Evolutionary conservation across 2,888 invertebrate species (phyloP), one percentile per base, ranked within the genome.

Genomic region (Orchesellides sinensis): DNA sequence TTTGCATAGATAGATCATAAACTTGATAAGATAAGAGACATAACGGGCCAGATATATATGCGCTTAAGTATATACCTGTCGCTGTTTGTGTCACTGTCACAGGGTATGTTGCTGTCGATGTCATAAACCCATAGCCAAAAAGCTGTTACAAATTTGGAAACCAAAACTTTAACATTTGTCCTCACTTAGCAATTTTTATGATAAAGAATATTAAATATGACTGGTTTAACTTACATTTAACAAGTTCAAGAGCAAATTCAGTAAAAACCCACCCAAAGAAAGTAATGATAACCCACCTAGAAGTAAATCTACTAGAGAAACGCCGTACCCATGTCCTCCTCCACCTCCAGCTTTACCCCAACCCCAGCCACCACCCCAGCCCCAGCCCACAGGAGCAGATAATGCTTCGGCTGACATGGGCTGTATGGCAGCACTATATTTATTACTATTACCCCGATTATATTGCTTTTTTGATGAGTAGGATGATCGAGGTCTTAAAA

Each of bases 221-320:
- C n/a, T n/a, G n/a, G 4, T 17, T 10, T 32, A 19, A 54, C 61
- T 56, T 68, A 84, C 84, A 8, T 83, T 63, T 6, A 75, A 19
- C 40, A 84, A 79, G 32, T 82, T 75, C 49, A 78, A 32, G 10
- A 84, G 69, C 19, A 78, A 63, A 52, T 84, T 84, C 8, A 83
- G 61, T n/a, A 84, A 49, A 75, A 84, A 84, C 29, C 83, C 79
- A 10, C 84, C 84, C n/a, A 84, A 59, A 0, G 84, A 83, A 0
- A 84, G 23, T 1, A 83, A 32, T 19, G 84, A 79, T 65, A 84
- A 35, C 21, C 61, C 83, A 54, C 52, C 19, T 12, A 84, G 29
- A 27, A 83, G 70, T 14, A 83, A n/a, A 25, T 83, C 83, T 56
- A 66, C 0, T 1, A 72, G 10, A 6, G 78, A 83, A 40, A 72